Evolutionary conservation across 2,797 vertebrate species (phyloP), one percentile per base, ranked within the genome.

Genomic region (Myripristis murdjan): DNA sequence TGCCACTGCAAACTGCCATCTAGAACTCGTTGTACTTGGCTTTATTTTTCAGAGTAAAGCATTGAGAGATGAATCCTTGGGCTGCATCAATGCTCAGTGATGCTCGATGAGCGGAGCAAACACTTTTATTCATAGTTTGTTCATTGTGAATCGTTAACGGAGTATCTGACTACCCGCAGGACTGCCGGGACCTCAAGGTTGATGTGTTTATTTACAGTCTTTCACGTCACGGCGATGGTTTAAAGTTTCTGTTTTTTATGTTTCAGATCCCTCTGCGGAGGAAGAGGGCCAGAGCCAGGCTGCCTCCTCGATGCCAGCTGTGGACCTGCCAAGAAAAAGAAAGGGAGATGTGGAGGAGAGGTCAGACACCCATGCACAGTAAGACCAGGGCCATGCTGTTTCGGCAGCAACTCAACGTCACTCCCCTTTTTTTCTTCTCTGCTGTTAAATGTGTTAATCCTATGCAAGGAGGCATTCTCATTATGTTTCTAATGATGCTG

Each of bases 311-410:
- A 68, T 75, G 70, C 59, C 71, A 56, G 67, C 76, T 52, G 81
- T 56, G 5, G 91, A 93, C 67, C 63, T 87, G 79, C 88, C 89
- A 37, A 87, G 91, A 77, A 93, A 93, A 85, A 81, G 93, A 55
- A 93, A 93, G 64, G 93, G 93, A 64, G 83, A 82, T 10, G 49
- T 64, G 61, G 89, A 91, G 58, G 74, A 81, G 52, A 84, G 82
- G 75, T 82, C 81, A 55, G 79, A 77, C 53, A 2, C 15, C 11
- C 51, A 14, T n/a, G 47, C 15, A 11, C 75, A 85, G 86, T 83
- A 87, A 87, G 77, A 63, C 33, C 11, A 37, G 14, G 2, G 51
- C 35, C 33, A 2, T 59, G 37, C 31, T 70, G 24, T 64, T 58
- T 26, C 8, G 37, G 23, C 16, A 14, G 1, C 23, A 49, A 66